Evolutionary conservation across 2,888 invertebrate genomes (phyloP).

Genomic region (Phyllotreta striolata): DNA sequence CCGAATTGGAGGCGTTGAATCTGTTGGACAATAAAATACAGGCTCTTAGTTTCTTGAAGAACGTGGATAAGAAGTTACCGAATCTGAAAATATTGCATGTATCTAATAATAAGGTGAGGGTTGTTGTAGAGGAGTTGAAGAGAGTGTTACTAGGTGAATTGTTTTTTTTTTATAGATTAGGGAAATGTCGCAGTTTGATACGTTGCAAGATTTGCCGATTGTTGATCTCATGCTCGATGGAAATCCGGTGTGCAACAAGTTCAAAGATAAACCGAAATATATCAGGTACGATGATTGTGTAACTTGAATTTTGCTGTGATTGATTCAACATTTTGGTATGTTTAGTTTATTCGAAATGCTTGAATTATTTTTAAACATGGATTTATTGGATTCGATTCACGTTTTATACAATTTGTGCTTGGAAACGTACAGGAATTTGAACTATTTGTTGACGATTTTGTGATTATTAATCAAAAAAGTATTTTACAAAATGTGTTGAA

Average conservation of each 20-base stretch:
- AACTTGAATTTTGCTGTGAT: conserved; percentile 13
- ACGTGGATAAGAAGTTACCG: conserved; percentile 72
- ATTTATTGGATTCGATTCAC: too few species aligned
- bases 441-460: too few species aligned
- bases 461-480: too few species aligned
- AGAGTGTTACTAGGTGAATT: conserved; percentile 2
- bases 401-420: too few species aligned
- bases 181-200: conserved; percentile 70
- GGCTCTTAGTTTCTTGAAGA: conserved; percentile 67
- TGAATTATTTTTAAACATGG: too few species aligned
- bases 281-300: conserved; percentile 74
- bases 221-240: conserved; percentile 80
- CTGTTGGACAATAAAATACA: conserved; percentile 81
- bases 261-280: conserved; percentile 77
- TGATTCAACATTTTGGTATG: too few species aligned
- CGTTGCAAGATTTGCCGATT: conserved; percentile 74
- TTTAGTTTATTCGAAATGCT: background rate
- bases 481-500: too few species aligned
- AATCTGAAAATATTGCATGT: conserved; percentile 80
- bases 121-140: conserved; percentile 2
- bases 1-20: conserved; percentile 81
- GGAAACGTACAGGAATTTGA: too few species aligned
- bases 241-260: conserved; percentile 82
- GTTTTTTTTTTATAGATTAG: conserved; percentile 67
- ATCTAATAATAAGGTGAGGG: conserved; percentile 79